Percentiles rank a stretch among this genome's conserved stretches.
phyloP scores from a whole-genome alignment of 2,888 invertebrate species.

The Lymantria monacha region DNA sequence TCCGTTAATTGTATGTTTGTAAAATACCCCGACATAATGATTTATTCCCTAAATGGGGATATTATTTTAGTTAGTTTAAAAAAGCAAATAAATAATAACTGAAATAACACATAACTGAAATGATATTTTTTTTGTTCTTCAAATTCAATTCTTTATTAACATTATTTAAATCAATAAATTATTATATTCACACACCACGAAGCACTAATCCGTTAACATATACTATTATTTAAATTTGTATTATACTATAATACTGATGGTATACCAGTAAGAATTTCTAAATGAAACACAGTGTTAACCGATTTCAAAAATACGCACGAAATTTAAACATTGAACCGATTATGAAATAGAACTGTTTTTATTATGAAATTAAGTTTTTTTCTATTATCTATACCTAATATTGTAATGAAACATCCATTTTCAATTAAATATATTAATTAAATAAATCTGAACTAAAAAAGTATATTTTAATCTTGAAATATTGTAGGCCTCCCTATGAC shows the following conservation, averaged over 20 bases:
- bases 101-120: not conserved
- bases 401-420: too few relatives aligned
- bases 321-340: not conserved
- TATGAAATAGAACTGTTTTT: too few relatives aligned
- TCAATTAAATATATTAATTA: too few relatives aligned
- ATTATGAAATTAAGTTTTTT: too few relatives aligned
- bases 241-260: constrained; percentile 37
- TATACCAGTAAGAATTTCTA: constrained; percentile 32
- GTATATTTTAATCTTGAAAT: too few relatives aligned
- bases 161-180: not conserved
- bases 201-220: constrained; percentile 20
- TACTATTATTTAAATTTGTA: constrained; percentile 26
- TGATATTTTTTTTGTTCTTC: not conserved
- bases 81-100: not conserved
- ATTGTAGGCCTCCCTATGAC: too few relatives aligned
- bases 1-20: too few relatives aligned
- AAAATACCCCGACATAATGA: too few relatives aligned
- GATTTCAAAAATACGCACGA: not conserved
- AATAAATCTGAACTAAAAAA: too few relatives aligned
- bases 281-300: constrained; percentile 25
- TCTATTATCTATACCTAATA: too few relatives aligned
- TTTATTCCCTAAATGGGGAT: too few relatives aligned
- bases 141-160: not conserved
- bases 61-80: too few relatives aligned
- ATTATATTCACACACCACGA: constrained; percentile 4